Base-by-base conservation (phyloP, 2,888 invertebrate species). In the Lordiphosa fenestrarum region DNA sequence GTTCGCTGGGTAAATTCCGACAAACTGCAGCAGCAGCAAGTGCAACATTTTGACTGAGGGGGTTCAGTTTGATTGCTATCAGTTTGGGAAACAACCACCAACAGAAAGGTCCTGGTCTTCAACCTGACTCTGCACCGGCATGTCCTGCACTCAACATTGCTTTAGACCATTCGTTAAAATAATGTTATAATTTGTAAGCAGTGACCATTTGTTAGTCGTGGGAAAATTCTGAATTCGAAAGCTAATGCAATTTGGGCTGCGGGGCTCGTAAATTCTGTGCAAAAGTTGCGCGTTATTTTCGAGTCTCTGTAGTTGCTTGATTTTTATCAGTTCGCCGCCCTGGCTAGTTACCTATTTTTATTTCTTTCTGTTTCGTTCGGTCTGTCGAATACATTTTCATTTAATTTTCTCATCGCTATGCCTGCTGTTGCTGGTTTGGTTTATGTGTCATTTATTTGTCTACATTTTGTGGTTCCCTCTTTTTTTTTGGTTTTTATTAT, bases 331-430 rank as follows among this genome's bases (percentile, higher is more conserved):
- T 63, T 56, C 19, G 50, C 57, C 71, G 69, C 71, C 53, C 69
- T 66, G 36, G 67, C 50, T 60, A 76, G 61, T 61, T 77, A 56
- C 50, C 75, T 82, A 72, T 67, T 71, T 71, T 54, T 49, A 53
- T 58, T 40, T 39, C 35, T 35, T 21, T 33, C 36, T 6, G 12
- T 21, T 21, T 30, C 19, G 41, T 36, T 55, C 33, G 35, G 23
- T 23, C 15, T 42, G 46, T 37, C 52, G 58, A 52, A 58, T 71
- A 53, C 66, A 64, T 58, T 81, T 74, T 69, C 80, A 75, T 75
- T 84, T 84, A 70, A 82, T 80, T 80, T 84, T 84, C 85, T 80
- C 78, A 82, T 81, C 80, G 77, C 84, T 82, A 80, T 76, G 64
- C 61, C 55, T 62, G 68, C 50, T 64, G 37, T 53, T 53, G 54